Conservation (phyloP, 2,797 vertebrate species). For the Darevskia mixta region DNA sequence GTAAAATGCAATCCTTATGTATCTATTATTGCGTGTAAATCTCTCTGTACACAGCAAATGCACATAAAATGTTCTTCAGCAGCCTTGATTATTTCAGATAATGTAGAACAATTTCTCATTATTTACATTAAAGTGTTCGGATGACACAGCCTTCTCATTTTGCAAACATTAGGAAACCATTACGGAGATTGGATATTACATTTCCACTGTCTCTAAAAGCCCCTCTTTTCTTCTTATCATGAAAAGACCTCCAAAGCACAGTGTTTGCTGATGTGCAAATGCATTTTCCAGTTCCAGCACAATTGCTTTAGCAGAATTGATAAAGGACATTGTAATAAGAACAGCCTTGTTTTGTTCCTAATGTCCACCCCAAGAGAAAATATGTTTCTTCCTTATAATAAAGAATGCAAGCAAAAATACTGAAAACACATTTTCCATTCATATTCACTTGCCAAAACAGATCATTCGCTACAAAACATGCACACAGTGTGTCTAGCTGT, state of each 20-base stretch:
- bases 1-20: slow-evolving; percentile 45
- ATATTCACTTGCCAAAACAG: slow-evolving; percentile 72
- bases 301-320: slow-evolving; percentile 70
- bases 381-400: slow-evolving; percentile 78
- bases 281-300: slow-evolving; percentile 69
- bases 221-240: slow-evolving; percentile 58
- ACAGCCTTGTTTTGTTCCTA: slow-evolving; percentile 78
- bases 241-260: slow-evolving; percentile 66
- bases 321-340: slow-evolving; percentile 69
- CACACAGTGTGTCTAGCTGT: slow-evolving; percentile 25
- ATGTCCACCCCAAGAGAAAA: slow-evolving; percentile 79
- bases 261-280: slow-evolving; percentile 63
- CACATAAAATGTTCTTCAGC: slow-evolving; percentile 28
- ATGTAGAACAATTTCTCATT: slow-evolving; percentile 41
- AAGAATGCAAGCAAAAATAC: slow-evolving; percentile 74
- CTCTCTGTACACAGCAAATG: slow-evolving; percentile 37
- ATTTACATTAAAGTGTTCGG: slow-evolving; percentile 39
- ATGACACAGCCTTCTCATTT: slow-evolving; percentile 25
- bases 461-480: slow-evolving; percentile 65
- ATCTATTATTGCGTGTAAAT: slow-evolving; percentile 51
- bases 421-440: slow-evolving; percentile 72
- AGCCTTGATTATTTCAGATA: slow-evolving; percentile 56
- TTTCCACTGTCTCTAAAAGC: slow-evolving; percentile 50
- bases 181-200: slow-evolving; percentile 49
- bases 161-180: slow-evolving; percentile 63